These are phyloP conservation scores for Fundulus diaphanus DNA, from an alignment of 2,797 vertebrate species.

Conservation along the genomic window DNA sequence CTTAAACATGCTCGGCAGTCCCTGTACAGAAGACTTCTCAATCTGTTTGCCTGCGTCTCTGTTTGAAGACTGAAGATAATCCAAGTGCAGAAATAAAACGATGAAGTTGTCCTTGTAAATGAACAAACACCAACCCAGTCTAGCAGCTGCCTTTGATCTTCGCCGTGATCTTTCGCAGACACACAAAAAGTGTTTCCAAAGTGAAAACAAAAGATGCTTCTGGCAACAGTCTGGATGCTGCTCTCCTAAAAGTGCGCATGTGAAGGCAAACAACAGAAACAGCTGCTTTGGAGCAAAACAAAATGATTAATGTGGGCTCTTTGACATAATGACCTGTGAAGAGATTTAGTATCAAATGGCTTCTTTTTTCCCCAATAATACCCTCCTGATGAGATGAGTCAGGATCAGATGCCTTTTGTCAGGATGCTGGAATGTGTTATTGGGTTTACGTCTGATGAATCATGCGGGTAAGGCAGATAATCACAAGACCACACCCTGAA, in stretches of 20 bases:
- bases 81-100: neutral
- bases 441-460: slow-evolving; percentile 63
- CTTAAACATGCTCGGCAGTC: slow-evolving; percentile 10
- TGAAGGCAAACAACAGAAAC: slow-evolving; percentile 28
- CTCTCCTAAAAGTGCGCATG: slow-evolving; percentile 16
- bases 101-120: slow-evolving; percentile 44
- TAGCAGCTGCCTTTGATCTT: slow-evolving; percentile 49
- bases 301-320: slow-evolving; percentile 2
- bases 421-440: slow-evolving; percentile 63
- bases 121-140: slow-evolving; percentile 34
- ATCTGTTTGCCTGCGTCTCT: slow-evolving; percentile 9
- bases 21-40: slow-evolving; percentile 17
- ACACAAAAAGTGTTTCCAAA: slow-evolving; percentile 28
- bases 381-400: slow-evolving; percentile 27
- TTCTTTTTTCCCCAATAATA: slow-evolving; percentile 11
- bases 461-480: slow-evolving; percentile 50
- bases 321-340: slow-evolving; percentile 21
- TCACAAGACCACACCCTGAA: slow-evolving; percentile 58
- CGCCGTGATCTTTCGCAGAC: slow-evolving; percentile 44
- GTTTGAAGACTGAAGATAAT: slow-evolving; percentile 5
- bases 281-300: slow-evolving; percentile 3
- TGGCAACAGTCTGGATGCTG: slow-evolving; percentile 25
- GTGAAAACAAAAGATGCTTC: slow-evolving; percentile 45
- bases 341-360: slow-evolving; percentile 28
- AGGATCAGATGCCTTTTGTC: slow-evolving; percentile 53